Evolutionary conservation across 2,888 invertebrate species (phyloP).

Genomic region (Dichetophora obliterata): DNA sequence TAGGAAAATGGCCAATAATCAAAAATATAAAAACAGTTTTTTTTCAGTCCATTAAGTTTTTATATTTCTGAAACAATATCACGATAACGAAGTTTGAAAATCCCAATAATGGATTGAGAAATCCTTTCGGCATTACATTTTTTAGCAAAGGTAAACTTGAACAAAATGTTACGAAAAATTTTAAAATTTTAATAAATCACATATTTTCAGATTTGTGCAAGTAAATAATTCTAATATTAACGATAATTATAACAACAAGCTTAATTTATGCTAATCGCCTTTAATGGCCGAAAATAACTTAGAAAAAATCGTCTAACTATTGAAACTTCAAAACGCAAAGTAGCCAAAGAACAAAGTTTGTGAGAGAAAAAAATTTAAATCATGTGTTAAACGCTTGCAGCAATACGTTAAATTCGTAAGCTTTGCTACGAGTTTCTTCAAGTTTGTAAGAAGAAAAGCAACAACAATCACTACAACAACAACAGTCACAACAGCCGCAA

Average conservation of each 20-base stretch:
- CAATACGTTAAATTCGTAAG: conserved; percentile 49
- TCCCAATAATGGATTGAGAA: no score
- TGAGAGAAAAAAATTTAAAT: conserved; percentile 5
- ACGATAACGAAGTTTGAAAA: no score
- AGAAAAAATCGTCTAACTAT: neutral
- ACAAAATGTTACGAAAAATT: no score
- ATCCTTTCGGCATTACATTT: no score
- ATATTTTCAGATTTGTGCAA: neutral
- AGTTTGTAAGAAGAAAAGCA: conserved; percentile 12
- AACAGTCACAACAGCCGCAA: conserved; percentile 8
- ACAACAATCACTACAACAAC: neutral
- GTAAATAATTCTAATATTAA: conserved; percentile 43
- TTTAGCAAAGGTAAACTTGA: no score
- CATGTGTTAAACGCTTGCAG: conserved; percentile 49
- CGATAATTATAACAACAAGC: conserved; percentile 46
- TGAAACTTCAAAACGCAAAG: neutral
- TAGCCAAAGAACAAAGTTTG: neutral
- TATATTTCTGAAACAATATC: no score
- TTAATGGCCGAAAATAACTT: neutral
- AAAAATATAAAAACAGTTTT: no score
- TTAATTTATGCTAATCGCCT: conserved; percentile 10
- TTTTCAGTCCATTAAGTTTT: no score
- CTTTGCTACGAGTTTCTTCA: conserved; percentile 36
- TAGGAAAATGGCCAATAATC: no score
- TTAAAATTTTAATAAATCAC: no score